Conservation (phyloP, 2,888 invertebrate genomes). For the Ophioninae sp. region DNA sequence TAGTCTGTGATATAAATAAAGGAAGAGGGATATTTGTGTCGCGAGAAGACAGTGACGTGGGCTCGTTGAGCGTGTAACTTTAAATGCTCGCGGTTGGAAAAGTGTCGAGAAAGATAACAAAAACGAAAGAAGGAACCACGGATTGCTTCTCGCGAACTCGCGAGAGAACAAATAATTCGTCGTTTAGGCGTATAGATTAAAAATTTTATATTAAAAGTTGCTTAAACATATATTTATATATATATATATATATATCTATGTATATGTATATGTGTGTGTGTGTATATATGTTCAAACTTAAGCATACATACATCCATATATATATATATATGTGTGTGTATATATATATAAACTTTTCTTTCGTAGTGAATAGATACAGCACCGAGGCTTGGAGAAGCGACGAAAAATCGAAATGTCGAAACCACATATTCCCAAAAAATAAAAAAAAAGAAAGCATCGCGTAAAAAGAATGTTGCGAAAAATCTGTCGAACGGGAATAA, state of each 20-base stretch:
- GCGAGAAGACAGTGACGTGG: constrained; percentile 68
- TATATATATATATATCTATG: neutral
- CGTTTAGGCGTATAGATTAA: constrained; percentile 60
- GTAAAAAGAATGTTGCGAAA: constrained; percentile 14
- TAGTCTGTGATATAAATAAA: constrained; percentile 80
- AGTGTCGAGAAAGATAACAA: constrained; percentile 18
- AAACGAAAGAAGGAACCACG: constrained; percentile 36
- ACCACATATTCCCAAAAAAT: constrained; percentile 13
- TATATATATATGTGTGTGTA: neutral
- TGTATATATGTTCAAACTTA: neutral
- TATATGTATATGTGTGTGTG: neutral
- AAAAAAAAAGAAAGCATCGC: constrained; percentile 10
- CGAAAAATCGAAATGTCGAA: constrained; percentile 42
- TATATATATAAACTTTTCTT: constrained; percentile 34
- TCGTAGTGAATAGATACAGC: constrained; percentile 52
- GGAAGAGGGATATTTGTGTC: constrained; percentile 73
- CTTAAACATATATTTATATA: constrained; percentile 43
- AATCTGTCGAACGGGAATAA: constrained; percentile 2
- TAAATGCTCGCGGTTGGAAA: constrained; percentile 22
- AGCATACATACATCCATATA: neutral
- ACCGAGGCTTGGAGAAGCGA: constrained; percentile 39
- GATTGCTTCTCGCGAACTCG: constrained; percentile 56
- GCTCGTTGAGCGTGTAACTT: constrained; percentile 26
- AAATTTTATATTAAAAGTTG: constrained; percentile 63
- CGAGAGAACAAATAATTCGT: constrained; percentile 58